Conservation (phyloP, 2,797 vertebrate species). For the Hybognathus amarus region DNA sequence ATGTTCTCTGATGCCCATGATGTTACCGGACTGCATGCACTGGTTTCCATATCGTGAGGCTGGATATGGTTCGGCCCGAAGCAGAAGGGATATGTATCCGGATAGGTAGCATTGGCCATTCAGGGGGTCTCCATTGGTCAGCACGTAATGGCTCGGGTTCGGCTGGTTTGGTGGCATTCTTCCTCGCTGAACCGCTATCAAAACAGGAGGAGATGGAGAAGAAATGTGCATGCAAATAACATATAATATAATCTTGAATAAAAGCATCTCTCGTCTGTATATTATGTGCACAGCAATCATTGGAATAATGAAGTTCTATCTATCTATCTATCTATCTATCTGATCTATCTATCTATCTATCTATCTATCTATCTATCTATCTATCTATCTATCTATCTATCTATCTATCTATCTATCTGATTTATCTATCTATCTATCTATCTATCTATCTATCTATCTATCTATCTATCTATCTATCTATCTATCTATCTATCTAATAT, state of each 20-base stretch:
- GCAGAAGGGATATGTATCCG: constrained; percentile 95
- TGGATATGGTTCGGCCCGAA: constrained; percentile 94
- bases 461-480: not conserved
- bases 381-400: not conserved
- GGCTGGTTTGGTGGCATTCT: constrained; percentile 90
- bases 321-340: no score
- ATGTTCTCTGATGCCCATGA: constrained; percentile 99
- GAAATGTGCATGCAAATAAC: constrained; percentile 41
- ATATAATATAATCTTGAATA: not conserved
- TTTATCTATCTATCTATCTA: not conserved
- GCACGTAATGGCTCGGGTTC: constrained; percentile 91
- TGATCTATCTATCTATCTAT: constrained; percentile 11
- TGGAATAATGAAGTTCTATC: not conserved
- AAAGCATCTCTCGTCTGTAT: not conserved
- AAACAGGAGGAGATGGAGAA: constrained; percentile 75
- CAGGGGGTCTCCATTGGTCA: constrained; percentile 92
- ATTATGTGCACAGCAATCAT: no score
- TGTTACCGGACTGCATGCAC: constrained; percentile 94
- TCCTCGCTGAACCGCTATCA: constrained; percentile 92
- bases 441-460: not conserved
- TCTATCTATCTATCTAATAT: not conserved
- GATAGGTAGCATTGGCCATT: constrained; percentile 96
- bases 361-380: constrained; percentile 4
- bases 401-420: constrained; percentile 12
- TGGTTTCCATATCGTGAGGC: constrained; percentile 94